These are phyloP conservation scores for Neoaliturus tenellus DNA, from an alignment of 2,888 invertebrate species.

Conservation along the genomic window DNA sequence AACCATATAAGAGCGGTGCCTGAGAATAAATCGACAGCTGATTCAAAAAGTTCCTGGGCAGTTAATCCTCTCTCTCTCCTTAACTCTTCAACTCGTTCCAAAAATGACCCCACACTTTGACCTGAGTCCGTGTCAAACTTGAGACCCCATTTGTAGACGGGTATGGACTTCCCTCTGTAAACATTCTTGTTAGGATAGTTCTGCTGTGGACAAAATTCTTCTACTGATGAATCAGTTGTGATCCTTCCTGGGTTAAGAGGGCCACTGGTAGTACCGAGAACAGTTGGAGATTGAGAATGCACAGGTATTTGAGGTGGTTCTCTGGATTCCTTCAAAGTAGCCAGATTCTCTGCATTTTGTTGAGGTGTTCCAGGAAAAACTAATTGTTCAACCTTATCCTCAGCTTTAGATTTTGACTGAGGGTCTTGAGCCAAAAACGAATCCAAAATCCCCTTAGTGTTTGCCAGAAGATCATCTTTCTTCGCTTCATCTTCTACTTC, in stretches of 20 bases:
- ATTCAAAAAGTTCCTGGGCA: slow-evolving; percentile 59
- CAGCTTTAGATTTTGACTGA: background rate
- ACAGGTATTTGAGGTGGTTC: background rate
- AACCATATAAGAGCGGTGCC: slow-evolving; percentile 65
- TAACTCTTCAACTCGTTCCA: slow-evolving; percentile 64
- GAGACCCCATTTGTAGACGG: slow-evolving; percentile 22
- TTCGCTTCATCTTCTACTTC: background rate
- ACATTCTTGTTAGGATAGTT: background rate
- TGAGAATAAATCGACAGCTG: slow-evolving; percentile 64
- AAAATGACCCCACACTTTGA: slow-evolving; percentile 57
- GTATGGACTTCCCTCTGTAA: background rate
- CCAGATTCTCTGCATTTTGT: background rate
- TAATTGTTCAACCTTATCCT: background rate
- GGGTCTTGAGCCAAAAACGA: background rate
- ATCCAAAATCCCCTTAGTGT: background rate
- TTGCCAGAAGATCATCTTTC: background rate
- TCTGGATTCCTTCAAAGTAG: background rate
- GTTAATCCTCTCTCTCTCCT: slow-evolving; percentile 58
- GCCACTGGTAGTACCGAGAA: background rate
- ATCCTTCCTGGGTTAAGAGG: background rate
- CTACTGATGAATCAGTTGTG: background rate
- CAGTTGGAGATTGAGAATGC: too few species aligned
- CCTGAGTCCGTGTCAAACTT: background rate
- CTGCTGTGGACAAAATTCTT: background rate
- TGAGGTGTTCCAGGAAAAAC: background rate